Evolutionary conservation across 2,113 vertebrate genomes (phyloP).

Genomic region (Percina caprodes): DNA sequence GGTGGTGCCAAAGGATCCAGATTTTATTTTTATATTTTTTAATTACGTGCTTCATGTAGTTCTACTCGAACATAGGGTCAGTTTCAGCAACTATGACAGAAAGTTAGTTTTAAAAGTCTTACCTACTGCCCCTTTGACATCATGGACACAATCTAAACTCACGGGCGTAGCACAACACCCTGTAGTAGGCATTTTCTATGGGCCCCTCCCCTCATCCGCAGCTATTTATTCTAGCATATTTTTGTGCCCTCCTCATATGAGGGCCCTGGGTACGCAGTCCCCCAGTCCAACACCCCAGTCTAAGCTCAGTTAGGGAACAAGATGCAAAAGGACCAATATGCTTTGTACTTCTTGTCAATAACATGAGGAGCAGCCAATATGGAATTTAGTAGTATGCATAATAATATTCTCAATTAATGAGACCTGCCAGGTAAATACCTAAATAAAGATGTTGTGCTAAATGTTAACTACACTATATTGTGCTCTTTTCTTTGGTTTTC

Average conservation of each 20-base stretch:
- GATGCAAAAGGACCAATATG: not conserved
- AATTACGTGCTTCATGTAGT: too few relatives aligned
- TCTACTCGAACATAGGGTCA: too few relatives aligned
- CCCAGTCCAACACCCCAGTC: not conserved
- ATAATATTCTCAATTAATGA: not conserved
- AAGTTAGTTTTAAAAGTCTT: too few relatives aligned
- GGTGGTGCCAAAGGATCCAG: too few relatives aligned
- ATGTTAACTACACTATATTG: not conserved
- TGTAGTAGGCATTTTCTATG: too few relatives aligned
- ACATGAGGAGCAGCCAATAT: not conserved
- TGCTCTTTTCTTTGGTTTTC: slow-evolving; percentile 33
- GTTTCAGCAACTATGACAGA: too few relatives aligned
- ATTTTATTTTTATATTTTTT: too few relatives aligned
- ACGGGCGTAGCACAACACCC: not conserved
- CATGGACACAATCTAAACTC: slow-evolving; percentile 5
- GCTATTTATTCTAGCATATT: too few relatives aligned
- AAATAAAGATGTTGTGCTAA: not conserved
- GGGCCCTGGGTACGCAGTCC: too few relatives aligned
- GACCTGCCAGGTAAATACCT: not conserved
- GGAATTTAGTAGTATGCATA: not conserved
- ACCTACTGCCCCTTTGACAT: not conserved
- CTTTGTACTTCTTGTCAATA: slow-evolving; percentile 9
- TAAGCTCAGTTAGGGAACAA: slow-evolving; percentile 13
- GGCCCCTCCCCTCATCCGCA: too few relatives aligned
- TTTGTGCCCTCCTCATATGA: too few relatives aligned